A percentile compares a stretch with the other conserved stretches of the same genome.
Evolutionary conservation across 2,797 vertebrate species (phyloP).

Genomic region (Spea hammondii): DNA sequence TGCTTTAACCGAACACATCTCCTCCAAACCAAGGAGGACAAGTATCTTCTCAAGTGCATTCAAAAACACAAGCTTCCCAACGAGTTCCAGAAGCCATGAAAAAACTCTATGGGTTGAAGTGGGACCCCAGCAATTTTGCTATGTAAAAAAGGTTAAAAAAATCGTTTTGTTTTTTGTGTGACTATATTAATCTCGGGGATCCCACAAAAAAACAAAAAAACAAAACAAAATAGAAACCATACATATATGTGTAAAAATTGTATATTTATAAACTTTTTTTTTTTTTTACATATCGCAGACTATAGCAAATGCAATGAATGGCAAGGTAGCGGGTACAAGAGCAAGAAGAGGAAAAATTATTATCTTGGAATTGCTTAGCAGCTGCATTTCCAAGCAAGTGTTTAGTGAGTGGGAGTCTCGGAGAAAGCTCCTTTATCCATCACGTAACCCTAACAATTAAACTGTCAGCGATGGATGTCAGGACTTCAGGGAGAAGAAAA

Average conservation of each 20-base stretch:
- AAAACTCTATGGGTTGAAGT: no score
- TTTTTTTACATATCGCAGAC: neutral
- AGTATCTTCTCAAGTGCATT: no score
- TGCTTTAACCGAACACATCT: no score
- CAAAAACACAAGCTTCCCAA: no score
- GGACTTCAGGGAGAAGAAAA: conserved; percentile 60
- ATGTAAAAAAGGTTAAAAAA: no score
- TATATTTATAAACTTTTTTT: neutral
- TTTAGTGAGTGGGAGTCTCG: conserved; percentile 79
- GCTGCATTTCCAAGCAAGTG: conserved; percentile 69
- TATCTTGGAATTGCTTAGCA: conserved; percentile 62
- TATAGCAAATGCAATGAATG: conserved; percentile 10
- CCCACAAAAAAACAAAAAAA: neutral
- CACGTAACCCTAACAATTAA: conserved; percentile 81
- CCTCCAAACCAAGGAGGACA: no score
- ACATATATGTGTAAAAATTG: neutral
- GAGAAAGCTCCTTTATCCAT: conserved; percentile 75
- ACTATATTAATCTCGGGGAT: no score
- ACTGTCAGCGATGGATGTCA: conserved; percentile 75
- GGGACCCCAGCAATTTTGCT: no score
- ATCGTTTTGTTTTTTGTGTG: no score
- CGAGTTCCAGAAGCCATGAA: no score
- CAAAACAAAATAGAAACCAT: neutral
- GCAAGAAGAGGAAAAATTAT: conserved; percentile 52
- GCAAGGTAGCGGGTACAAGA: conserved; percentile 29